Conservation (phyloP, 1,140 invertebrate genomes). For the Danaus plexippus region DNA sequence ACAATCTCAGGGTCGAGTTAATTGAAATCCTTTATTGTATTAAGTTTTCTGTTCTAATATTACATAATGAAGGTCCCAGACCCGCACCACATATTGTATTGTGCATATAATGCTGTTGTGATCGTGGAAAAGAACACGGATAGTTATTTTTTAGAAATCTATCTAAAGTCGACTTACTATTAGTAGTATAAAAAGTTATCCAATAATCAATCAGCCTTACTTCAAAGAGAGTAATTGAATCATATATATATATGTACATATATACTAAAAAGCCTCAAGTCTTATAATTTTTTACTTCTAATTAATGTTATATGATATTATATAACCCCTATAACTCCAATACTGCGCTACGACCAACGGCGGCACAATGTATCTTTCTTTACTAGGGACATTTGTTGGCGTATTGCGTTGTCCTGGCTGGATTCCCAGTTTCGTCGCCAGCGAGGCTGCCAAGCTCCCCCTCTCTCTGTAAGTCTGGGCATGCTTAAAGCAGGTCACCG, state of each 20-base stretch:
- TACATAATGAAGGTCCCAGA: neutral
- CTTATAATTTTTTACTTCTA: too few relatives aligned
- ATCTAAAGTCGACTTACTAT: too few relatives aligned
- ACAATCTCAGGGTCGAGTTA: neutral
- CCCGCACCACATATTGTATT: too few relatives aligned
- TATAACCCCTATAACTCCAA: constrained; percentile 1
- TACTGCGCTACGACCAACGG: constrained; percentile 16
- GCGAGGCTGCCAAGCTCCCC: constrained; percentile 31
- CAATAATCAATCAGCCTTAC: too few relatives aligned
- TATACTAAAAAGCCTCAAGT: too few relatives aligned
- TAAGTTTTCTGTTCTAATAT: constrained; percentile 11
- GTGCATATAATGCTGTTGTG: too few relatives aligned
- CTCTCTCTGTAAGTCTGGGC: constrained; percentile 11
- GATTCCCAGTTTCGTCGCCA: constrained; percentile 35
- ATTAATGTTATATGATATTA: too few relatives aligned
- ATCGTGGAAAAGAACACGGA: too few relatives aligned
- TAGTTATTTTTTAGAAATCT: too few relatives aligned
- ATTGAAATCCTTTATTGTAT: constrained; percentile 17
- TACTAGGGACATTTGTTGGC: constrained; percentile 16
- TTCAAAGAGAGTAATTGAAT: too few relatives aligned
- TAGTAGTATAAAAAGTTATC: too few relatives aligned
- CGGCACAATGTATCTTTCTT: constrained; percentile 17
- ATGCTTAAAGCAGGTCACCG: constrained; percentile 39
- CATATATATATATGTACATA: too few relatives aligned
- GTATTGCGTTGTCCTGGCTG: constrained; percentile 30